These are phyloP conservation scores for Poeciliopsis paucimaculata DNA, from an alignment of 2,797 vertebrate genomes.

Conservation along the genomic window DNA sequence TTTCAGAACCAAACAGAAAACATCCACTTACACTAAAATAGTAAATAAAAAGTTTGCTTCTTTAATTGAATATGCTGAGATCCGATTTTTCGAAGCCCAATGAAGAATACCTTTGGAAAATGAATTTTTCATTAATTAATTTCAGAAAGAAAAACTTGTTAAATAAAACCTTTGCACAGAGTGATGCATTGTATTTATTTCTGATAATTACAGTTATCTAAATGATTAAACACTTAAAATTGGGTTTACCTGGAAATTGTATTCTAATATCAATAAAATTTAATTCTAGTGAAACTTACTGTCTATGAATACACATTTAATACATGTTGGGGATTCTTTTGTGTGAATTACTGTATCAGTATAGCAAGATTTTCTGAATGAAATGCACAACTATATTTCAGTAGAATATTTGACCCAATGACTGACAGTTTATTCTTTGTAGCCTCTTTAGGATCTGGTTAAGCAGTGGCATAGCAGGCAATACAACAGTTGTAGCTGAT, in stretches of 20 bases:
- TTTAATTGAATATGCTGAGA: neutral
- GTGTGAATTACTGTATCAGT: neutral
- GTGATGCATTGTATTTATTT: neutral
- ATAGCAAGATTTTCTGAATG: neutral
- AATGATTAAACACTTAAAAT: neutral
- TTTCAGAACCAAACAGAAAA: slow-evolving; percentile 36
- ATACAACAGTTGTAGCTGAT: neutral
- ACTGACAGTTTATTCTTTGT: neutral
- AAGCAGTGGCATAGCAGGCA: neutral
- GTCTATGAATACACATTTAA: neutral
- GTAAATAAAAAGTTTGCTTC: slow-evolving; percentile 47
- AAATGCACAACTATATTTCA: neutral
- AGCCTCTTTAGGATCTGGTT: neutral
- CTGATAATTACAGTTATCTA: neutral
- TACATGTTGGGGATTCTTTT: neutral
- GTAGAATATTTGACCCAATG: neutral
- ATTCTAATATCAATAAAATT: neutral
- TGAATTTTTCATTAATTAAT: neutral
- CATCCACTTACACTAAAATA: slow-evolving; percentile 18
- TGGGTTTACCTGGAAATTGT: neutral
- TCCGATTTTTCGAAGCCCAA: neutral
- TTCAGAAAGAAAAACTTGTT: neutral
- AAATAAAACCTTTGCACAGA: neutral
- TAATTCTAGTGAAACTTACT: neutral
- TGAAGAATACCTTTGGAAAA: neutral